These are phyloP conservation scores for Stenolophus ochropezus DNA, from an alignment of 2,888 invertebrate species.

Conservation along the genomic window DNA sequence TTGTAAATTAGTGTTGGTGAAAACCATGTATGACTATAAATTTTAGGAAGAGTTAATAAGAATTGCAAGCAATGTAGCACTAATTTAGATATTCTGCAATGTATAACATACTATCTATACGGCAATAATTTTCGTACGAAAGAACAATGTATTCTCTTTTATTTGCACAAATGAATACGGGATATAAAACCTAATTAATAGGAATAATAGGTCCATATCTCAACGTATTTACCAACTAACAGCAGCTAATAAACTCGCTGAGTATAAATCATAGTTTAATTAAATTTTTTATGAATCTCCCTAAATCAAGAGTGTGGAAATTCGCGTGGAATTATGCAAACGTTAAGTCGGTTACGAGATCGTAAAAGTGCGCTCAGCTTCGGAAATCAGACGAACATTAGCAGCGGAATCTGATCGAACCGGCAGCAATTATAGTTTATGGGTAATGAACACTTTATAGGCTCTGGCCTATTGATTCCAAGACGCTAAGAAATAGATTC, in stretches of 20 bases:
- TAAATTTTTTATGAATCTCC: slow-evolving; percentile 55
- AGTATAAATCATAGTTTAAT: slow-evolving; percentile 55
- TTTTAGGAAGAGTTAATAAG: no score
- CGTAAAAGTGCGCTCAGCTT: slow-evolving; percentile 55
- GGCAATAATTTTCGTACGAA: background rate
- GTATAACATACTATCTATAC: background rate
- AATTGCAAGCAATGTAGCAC: no score
- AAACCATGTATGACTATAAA: no score
- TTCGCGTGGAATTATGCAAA: slow-evolving; percentile 55
- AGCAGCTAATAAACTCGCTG: background rate
- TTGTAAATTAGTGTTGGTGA: no score
- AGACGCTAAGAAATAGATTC: background rate
- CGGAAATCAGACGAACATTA: slow-evolving; percentile 55
- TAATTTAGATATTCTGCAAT: no score
- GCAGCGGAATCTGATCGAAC: slow-evolving; percentile 26
- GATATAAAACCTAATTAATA: background rate
- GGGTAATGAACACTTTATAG: slow-evolving; percentile 55
- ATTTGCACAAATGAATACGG: background rate
- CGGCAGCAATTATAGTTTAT: slow-evolving; percentile 56
- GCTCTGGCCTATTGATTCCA: slow-evolving; percentile 33
- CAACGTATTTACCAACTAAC: background rate
- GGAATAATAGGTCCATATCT: background rate
- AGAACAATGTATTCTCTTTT: no score
- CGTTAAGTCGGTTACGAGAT: slow-evolving; percentile 57
- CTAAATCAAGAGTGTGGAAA: slow-evolving; percentile 52